These are phyloP conservation scores for Hyperoplus lanceolatus DNA, from an alignment of 2,797 vertebrate species.

Conservation along the genomic window DNA sequence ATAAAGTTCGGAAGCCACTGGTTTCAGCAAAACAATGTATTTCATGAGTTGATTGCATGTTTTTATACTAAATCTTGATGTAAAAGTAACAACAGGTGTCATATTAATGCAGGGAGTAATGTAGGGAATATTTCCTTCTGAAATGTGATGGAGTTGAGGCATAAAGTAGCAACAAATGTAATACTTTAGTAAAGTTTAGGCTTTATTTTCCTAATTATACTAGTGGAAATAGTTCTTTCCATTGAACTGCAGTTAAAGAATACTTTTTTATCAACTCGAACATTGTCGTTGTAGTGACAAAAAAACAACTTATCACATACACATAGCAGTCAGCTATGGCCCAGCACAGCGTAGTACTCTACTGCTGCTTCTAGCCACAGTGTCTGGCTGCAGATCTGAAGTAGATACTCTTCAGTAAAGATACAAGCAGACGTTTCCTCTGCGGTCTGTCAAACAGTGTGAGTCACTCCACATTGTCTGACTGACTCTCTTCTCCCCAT, in stretches of 20 bases:
- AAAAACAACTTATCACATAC: background rate
- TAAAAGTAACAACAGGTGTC: background rate
- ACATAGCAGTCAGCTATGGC: background rate
- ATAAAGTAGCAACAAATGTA: background rate
- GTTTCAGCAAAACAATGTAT: background rate
- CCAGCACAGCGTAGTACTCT: no score
- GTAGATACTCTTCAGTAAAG: background rate
- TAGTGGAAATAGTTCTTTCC: no score
- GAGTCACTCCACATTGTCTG: background rate
- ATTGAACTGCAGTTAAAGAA: background rate
- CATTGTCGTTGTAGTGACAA: background rate
- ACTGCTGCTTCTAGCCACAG: background rate
- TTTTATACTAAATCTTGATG: background rate
- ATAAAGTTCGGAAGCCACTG: background rate
- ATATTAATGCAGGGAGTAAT: background rate
- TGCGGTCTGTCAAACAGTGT: slow-evolving; percentile 12
- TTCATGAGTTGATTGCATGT: no score
- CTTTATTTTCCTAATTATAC: no score
- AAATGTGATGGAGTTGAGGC: background rate
- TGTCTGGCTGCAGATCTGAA: background rate
- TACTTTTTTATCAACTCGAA: background rate
- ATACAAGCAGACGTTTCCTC: slow-evolving; percentile 34
- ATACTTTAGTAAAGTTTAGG: background rate
- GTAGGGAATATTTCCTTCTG: background rate
- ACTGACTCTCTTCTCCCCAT: background rate